These are phyloP conservation scores for Phylloscopus trochilus DNA, from an alignment of 2,113 vertebrate genomes.

Conservation along the genomic window DNA sequence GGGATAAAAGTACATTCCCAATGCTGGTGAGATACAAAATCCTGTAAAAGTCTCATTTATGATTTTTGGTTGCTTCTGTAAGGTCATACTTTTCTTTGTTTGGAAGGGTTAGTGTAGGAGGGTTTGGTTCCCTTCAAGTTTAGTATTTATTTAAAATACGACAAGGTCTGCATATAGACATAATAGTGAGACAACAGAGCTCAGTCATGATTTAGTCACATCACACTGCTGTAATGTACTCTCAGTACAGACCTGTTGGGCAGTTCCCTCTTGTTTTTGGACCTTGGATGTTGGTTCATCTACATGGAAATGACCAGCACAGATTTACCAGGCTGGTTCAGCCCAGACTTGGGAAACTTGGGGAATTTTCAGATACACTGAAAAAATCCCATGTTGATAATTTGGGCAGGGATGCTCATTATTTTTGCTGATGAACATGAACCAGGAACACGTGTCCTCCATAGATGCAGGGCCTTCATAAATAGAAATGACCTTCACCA, in stretches of 20 bases:
- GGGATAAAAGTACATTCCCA: background rate
- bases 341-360: background rate
- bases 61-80: background rate
- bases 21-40: background rate
- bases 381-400: background rate
- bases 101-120: background rate
- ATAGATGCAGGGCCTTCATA: background rate
- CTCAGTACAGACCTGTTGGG: background rate
- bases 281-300: background rate
- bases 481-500: background rate
- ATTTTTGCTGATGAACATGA: background rate
- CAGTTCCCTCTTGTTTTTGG: background rate
- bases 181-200: background rate
- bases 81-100: background rate
- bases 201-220: background rate
- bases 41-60: background rate
- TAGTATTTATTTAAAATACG: background rate
- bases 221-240: background rate
- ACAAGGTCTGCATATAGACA: background rate
- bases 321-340: background rate
- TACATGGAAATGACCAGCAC: background rate
- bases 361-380: background rate
- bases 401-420: background rate
- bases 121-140: background rate
- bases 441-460: accelerated